Conservation (phyloP, 2,113 vertebrate species). For the Nipponia nippon region DNA sequence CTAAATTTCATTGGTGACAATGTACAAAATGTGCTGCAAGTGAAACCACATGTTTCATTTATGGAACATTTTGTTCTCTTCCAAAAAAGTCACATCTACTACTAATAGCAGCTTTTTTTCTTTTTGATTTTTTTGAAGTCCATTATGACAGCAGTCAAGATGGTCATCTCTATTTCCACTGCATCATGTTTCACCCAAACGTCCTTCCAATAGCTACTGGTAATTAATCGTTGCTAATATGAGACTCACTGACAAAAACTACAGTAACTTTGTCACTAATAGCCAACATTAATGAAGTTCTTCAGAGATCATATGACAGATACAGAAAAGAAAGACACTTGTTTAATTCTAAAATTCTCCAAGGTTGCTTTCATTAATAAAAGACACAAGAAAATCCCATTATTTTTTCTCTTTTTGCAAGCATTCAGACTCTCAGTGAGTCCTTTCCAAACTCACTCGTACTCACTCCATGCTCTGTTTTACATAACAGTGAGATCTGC, state of each 20-base stretch:
- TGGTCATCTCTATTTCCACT: not conserved
- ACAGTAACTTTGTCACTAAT: not conserved
- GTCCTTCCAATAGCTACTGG: not conserved
- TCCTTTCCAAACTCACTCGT: not conserved
- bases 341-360: not conserved
- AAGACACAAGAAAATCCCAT: not conserved
- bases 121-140: not conserved
- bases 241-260: not conserved
- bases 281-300: not conserved
- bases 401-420: not conserved
- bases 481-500: not conserved
- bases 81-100: slow-evolving; percentile 45
- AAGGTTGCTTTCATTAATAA: not conserved
- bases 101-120: not conserved
- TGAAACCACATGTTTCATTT: slow-evolving; percentile 64
- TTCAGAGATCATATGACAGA: not conserved
- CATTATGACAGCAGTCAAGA: not conserved
- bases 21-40: slow-evolving; percentile 57
- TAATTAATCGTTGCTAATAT: not conserved
- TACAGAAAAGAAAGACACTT: not conserved
- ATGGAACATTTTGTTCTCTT: slow-evolving; percentile 49
- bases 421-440: not conserved
- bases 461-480: not conserved
- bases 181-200: not conserved
- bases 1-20: slow-evolving; percentile 59